These are phyloP conservation scores for Limnephilus rhombicus DNA, from an alignment of 2,888 invertebrate genomes.

Conservation along the genomic window DNA sequence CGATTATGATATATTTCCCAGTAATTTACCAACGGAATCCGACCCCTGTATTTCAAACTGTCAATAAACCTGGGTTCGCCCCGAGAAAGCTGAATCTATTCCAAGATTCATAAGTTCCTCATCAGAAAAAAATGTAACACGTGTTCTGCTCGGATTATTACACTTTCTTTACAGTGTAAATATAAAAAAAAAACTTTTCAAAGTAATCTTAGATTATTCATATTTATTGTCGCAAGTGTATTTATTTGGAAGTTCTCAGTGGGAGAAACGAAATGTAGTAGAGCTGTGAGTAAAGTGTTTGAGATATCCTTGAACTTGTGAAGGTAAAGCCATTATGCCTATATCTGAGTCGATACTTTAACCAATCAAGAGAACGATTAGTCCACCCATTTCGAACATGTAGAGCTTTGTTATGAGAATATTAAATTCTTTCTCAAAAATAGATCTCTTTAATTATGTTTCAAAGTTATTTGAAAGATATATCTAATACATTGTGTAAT, in stretches of 20 bases:
- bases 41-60: conserved; percentile 53
- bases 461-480: background rate
- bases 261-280: background rate
- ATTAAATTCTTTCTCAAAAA: background rate
- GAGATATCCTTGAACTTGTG: background rate
- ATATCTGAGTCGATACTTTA: background rate
- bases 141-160: background rate
- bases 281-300: background rate
- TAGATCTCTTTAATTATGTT: background rate
- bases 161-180: background rate
- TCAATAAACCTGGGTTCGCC: conserved; percentile 50
- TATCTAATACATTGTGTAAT: background rate
- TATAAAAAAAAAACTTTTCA: background rate
- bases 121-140: background rate
- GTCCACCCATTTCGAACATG: background rate
- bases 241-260: background rate
- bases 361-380: background rate
- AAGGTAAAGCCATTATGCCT: background rate
- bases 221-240: background rate
- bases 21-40: conserved; percentile 50
- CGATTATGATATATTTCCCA: conserved; percentile 55
- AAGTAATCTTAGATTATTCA: background rate
- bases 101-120: conserved; percentile 36
- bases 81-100: conserved; percentile 33
- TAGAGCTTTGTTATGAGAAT: background rate